Base-by-base conservation (phyloP, 2,113 vertebrate genomes). In the Bolborhynchus lineola region DNA sequence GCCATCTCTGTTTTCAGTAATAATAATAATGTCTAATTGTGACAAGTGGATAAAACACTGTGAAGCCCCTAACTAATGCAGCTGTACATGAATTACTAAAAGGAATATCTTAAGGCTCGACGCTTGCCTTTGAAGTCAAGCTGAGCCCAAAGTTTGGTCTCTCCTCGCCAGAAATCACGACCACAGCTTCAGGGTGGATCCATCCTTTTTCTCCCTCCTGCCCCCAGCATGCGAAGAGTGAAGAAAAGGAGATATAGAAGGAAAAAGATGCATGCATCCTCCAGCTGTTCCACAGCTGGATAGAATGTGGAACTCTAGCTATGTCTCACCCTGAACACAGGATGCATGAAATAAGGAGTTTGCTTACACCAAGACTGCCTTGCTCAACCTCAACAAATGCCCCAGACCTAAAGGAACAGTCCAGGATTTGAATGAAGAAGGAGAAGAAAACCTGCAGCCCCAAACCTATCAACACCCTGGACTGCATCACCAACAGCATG, bases 1-100 rank as follows among this genome's bases (percentile, higher is more conserved):
- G 95, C 93, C 97, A 98, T 97, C 95, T 97, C 97, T 95, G 92
- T 97, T 98, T 97, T 95, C 97, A 88, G 95, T 79, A 95, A 96
- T 95, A 97, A 98, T 97, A 97, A 97, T 88, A 94, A 97, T 47
- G 93, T 95, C 95, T 98, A 86, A 97, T 97, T 42, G 90, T 97
- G 97, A 98, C 96, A 97, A 97, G 96, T 95, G 96, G 92, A 96
- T 97, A 97, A 98, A 97, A 96, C 97, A 82, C 17, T 49, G 76
- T 72, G 95, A 95, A 95, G 96, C 88, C 95, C 93, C 39, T 60
- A 95, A 98, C 97, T 95, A 97, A 96, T 26, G 69, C 96, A 96
- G 97, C 93, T 96, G 95, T 95, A 96, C 96, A 96, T 88, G 95
- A 94, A 89, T 96, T 95, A 86, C 96, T 91, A 41, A 95, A 95